A percentile compares a stretch with the other conserved stretches of the same genome.
Conservation (phyloP, 2,888 invertebrate species). For the Napeogenes inachia region DNA sequence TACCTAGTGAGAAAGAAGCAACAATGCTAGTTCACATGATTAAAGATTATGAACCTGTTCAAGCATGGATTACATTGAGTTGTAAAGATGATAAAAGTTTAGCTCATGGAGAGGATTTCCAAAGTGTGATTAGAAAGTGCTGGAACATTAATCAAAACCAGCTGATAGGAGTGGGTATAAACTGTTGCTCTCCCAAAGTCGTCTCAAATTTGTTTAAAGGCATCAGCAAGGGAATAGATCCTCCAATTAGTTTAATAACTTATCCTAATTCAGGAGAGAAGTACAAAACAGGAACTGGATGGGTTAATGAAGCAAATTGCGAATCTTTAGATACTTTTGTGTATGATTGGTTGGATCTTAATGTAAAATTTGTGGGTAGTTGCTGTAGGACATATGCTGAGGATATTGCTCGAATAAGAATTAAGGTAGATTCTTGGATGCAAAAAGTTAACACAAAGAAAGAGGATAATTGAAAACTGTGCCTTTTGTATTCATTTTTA, state of each 20-base stretch:
- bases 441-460: slow-evolving; percentile 6
- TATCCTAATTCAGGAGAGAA: slow-evolving; percentile 95
- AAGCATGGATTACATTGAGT: slow-evolving; percentile 94
- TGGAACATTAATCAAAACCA: slow-evolving; percentile 80
- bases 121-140: slow-evolving; percentile 80
- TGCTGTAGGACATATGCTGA: slow-evolving; percentile 91
- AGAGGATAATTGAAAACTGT: background rate
- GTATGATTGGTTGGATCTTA: slow-evolving; percentile 85
- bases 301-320: slow-evolving; percentile 81
- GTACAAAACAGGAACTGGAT: slow-evolving; percentile 80
- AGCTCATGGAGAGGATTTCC: slow-evolving; percentile 87
- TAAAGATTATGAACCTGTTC: slow-evolving; percentile 83
- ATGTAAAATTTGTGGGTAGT: slow-evolving; percentile 88
- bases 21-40: slow-evolving; percentile 86
- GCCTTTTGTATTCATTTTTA: background rate
- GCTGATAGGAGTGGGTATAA: slow-evolving; percentile 89
- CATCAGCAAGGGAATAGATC: slow-evolving; percentile 42
- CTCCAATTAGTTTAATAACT: slow-evolving; percentile 83
- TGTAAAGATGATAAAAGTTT: slow-evolving; percentile 80
- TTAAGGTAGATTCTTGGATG: slow-evolving; percentile 17
- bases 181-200: slow-evolving; percentile 81
- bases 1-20: slow-evolving; percentile 91
- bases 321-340: slow-evolving; percentile 82
- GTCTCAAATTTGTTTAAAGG: slow-evolving; percentile 52
- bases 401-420: slow-evolving; percentile 82